These are phyloP conservation scores for Vireo altiloquus DNA, from an alignment of 2,113 vertebrate species.

Conservation along the genomic window DNA sequence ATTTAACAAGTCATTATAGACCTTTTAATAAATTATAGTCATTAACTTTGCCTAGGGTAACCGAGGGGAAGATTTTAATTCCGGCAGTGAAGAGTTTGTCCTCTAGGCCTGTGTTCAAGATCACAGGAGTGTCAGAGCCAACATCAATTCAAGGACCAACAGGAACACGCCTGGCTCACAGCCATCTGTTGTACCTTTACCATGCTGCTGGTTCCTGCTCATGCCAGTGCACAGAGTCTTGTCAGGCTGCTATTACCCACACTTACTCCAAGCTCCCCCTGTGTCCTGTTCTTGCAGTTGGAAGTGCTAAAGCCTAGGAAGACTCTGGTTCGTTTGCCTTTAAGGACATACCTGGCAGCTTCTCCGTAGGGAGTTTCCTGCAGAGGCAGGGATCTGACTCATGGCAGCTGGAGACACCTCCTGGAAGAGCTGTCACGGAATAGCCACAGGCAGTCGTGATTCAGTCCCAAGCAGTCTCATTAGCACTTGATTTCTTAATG, in stretches of 20 bases:
- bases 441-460: not conserved
- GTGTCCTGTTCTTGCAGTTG: not conserved
- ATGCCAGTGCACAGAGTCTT: not conserved
- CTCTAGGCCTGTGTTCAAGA: constrained; percentile 4
- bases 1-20: constrained; percentile 39
- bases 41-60: constrained; percentile 35
- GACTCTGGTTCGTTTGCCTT: not conserved
- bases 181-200: not conserved
- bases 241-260: not conserved
- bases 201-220: not conserved
- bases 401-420: not conserved
- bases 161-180: not conserved
- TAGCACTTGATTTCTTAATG: constrained; percentile 33
- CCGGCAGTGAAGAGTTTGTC: not conserved
- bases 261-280: not conserved
- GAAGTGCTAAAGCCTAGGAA: not conserved
- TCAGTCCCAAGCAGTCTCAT: constrained; percentile 6
- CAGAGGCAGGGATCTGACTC: not conserved
- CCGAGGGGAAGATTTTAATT: not conserved
- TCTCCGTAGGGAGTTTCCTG: not conserved
- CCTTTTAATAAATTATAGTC: constrained; percentile 31
- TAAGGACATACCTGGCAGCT: not conserved
- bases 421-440: not conserved
- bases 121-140: not conserved
- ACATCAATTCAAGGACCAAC: not conserved